Base-by-base conservation (phyloP, 2,888 invertebrate genomes). In the Macrophya annulata region DNA sequence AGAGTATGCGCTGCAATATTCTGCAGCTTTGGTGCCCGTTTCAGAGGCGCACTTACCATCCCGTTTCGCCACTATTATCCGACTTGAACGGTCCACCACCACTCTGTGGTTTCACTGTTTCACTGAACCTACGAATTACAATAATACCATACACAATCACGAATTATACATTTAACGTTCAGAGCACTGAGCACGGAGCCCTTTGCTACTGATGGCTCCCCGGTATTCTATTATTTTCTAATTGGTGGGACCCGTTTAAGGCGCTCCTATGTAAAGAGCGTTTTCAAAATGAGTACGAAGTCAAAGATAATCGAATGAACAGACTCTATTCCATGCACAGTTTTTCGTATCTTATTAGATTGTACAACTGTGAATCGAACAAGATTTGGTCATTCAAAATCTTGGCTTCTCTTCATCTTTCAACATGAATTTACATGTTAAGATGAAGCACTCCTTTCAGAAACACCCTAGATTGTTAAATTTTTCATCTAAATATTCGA, bases 61-160 rank as follows among this genome's bases (percentile, higher is more conserved):
- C 90, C 91, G 91, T 92, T 89, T 93, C 92, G 91, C 90, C 93
- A 92, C 91, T 92, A 92, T 89, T 92, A 91, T 92, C 92, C 89
- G 91, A 91, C 91, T 92, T 92, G 91, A 92, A 90, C 90, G 92
- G 90, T 88, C 93, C 92, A 88, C 90, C 91, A 92, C 91, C 93
- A 91, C 92, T 93, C 90, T 92, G 92, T 91, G 92, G 91, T 91
- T 92, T 93, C 92, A 92, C 92, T 89, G 92, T 92, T 93, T 93
- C 93, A 93, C 93, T 93, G 93, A 93, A 93, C 93, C 93, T 93
- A 93, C 92, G 93, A 92, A 93, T 91, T 90, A 91, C 89, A 89
- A 91, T 88, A 91, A 89, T 89, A 89, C 90, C 90, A 88, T 91
- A 90, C 90, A 91, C 89, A 90, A 90, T 90, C 88, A 90, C 87